These are phyloP conservation scores for Drosophila watanabei DNA, from an alignment of 1,140 invertebrate species.

Conservation along the genomic window DNA sequence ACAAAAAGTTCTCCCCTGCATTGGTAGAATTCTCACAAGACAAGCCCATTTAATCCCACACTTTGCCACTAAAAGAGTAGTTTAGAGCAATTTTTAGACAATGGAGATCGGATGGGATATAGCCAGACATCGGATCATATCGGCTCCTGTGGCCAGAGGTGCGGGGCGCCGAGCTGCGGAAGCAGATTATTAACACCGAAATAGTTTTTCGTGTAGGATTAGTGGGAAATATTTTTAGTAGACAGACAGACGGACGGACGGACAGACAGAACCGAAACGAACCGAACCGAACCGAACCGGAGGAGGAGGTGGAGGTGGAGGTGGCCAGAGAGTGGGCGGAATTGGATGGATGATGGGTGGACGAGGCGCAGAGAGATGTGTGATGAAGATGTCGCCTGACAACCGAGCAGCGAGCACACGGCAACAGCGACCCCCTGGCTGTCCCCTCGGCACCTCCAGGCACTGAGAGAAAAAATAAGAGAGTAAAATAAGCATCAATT, in stretches of 20 bases:
- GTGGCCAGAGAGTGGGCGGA: constrained; percentile 25
- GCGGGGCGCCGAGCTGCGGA: constrained; percentile 32
- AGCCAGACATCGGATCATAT: background rate
- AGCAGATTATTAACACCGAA: constrained; percentile 68
- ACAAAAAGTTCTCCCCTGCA: background rate
- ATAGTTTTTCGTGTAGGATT: constrained; percentile 74
- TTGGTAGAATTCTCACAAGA: background rate
- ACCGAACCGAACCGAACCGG: constrained; percentile 11
- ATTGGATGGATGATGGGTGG: constrained; percentile 9
- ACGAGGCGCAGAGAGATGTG: constrained; percentile 26
- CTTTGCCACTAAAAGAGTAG: background rate
- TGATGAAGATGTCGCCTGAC: constrained; percentile 51
- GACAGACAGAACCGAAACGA: constrained; percentile 9
- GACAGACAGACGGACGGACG: constrained; percentile 4
- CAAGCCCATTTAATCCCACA: constrained; percentile 11
- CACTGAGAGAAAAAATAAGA: constrained; percentile 14
- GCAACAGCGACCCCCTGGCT: constrained; percentile 9
- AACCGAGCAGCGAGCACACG: constrained; percentile 29
- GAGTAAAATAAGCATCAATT: no score
- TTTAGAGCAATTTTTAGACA: constrained; percentile 13
- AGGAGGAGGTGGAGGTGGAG: constrained; percentile 3
- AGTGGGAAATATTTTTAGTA: constrained; percentile 67
- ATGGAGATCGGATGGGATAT: background rate
- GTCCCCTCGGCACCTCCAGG: background rate
- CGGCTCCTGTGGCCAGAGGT: constrained; percentile 8